A percentile compares a stretch with the other conserved stretches of the same genome.
Evolutionary conservation across 2,113 vertebrate species (phyloP).

Genomic region (Aspiorhynchus laticeps): DNA sequence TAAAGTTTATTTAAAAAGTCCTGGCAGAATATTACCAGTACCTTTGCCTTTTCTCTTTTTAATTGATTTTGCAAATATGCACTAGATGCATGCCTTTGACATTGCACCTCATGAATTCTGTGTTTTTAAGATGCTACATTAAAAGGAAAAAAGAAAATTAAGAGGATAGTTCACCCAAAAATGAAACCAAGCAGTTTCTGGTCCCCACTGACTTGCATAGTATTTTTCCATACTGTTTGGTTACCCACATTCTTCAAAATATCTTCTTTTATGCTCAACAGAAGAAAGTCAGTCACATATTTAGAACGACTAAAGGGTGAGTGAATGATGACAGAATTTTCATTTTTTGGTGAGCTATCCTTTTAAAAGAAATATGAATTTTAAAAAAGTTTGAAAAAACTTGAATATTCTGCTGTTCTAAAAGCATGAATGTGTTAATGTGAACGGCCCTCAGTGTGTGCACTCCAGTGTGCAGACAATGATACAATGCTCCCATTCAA

Average conservation of each 20-base stretch:
- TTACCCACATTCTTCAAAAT: not conserved
- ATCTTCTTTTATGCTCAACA: not conserved
- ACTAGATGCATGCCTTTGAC: no score
- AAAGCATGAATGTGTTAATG: not conserved
- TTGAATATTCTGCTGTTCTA: no score
- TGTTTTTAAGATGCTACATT: no score
- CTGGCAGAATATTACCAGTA: no score
- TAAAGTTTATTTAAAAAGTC: not conserved
- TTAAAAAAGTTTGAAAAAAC: not conserved
- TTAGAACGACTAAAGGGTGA: not conserved
- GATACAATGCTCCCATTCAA: conserved; percentile 67
- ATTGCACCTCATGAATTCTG: no score
- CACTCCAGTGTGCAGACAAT: conserved; percentile 28
- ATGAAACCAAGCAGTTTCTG: no score
- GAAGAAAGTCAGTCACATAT: not conserved
- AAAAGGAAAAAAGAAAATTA: no score
- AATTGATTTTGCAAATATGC: no score
- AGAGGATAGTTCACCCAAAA: no score
- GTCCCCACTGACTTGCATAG: no score
- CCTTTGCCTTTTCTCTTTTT: no score
- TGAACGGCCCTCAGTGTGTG: not conserved
- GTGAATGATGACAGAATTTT: not conserved
- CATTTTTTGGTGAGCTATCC: not conserved
- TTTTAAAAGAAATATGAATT: not conserved
- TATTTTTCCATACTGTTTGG: no score